Evolutionary conservation across 2,113 vertebrate genomes (phyloP).

Genomic region (Oreochromis aureus): DNA sequence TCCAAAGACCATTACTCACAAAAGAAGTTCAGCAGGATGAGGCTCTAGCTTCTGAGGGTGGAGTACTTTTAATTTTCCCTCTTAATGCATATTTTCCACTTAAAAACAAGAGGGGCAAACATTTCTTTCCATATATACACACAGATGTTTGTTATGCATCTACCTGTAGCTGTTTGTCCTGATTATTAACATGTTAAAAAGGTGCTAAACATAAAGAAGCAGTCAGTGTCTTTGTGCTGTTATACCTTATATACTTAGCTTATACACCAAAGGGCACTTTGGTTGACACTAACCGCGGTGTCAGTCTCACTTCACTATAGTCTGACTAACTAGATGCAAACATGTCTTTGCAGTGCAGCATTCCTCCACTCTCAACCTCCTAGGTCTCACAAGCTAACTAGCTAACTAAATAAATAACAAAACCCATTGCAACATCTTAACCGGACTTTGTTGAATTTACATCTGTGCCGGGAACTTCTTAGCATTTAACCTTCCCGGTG

Average conservation of each 20-base stretch:
- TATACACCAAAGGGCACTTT: not conserved
- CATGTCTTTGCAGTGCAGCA: constrained; percentile 29
- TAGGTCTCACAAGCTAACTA: constrained; percentile 9
- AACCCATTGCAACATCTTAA: not conserved
- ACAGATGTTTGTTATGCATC: not conserved
- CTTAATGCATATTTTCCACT: not conserved
- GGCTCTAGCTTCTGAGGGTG: not conserved
- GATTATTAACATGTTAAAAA: not conserved
- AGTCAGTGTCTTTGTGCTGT: not conserved
- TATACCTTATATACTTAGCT: not conserved
- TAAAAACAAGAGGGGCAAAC: not conserved
- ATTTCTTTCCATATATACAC: rapidly evolving
- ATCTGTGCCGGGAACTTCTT: not conserved
- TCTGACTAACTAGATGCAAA: not conserved
- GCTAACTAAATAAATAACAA: not conserved
- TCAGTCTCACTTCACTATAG: not conserved
- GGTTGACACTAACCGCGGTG: not conserved
- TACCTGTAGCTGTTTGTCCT: not conserved
- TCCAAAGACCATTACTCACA: constrained; percentile 27
- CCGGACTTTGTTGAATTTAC: too few relatives aligned
- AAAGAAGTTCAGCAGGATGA: constrained; percentile 10
- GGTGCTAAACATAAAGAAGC: not conserved
- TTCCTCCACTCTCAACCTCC: not conserved
- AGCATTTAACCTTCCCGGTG: not conserved
- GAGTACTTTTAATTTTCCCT: not conserved